Base-by-base conservation (phyloP, 2,113 vertebrate species). In the Isurus oxyrinchus region DNA sequence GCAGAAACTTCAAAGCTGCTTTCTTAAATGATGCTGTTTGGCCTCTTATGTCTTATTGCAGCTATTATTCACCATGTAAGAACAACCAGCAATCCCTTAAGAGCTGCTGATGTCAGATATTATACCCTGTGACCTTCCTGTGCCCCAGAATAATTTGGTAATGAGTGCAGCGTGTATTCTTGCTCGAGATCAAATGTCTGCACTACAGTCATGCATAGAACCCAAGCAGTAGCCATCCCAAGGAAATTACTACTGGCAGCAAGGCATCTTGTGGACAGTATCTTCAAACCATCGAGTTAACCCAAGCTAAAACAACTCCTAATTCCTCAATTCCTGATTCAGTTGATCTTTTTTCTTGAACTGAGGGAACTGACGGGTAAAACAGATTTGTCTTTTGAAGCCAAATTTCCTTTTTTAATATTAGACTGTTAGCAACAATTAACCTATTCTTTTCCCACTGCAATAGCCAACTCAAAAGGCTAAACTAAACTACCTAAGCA, bases 391-490 rank as follows among this genome's bases (percentile, higher is more conserved):
- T 35, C 57, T 61, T 59, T 61, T 93, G 90, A 93, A 93, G 63
- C 57, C 27, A 5, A 35, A 31, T 91, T 57, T 2, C 11, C 53
- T 59, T 55, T 90, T 53, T 59, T n/a, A n/a, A 86, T 44, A 86
- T 13, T 44, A 86, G 10, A 21, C 84, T 96, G 31, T 98, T 98
- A 98, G 97, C 98, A 98, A 98, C 98, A 98, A 98, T 99, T 98
- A 99, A 98, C 98, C 98, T 98, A 97, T 97, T 96, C 96, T 98
- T 98, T 98, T 98, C 98, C 97, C 98, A 96, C 96, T 97, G 98
- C 97, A 98, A 97, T 98, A 97, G 97, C 98, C 97, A 98, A 98
- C 97, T 97, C 97, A 98, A 97, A 98, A 98, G 98, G 98, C 98
- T 98, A 98, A 98, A 98, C 98, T 98, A 98, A 98, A 97, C 96